Conservation (phyloP, 37 sponge, comb jelly and placozoan genomes). For the Cliona cf. orientalis region DNA sequence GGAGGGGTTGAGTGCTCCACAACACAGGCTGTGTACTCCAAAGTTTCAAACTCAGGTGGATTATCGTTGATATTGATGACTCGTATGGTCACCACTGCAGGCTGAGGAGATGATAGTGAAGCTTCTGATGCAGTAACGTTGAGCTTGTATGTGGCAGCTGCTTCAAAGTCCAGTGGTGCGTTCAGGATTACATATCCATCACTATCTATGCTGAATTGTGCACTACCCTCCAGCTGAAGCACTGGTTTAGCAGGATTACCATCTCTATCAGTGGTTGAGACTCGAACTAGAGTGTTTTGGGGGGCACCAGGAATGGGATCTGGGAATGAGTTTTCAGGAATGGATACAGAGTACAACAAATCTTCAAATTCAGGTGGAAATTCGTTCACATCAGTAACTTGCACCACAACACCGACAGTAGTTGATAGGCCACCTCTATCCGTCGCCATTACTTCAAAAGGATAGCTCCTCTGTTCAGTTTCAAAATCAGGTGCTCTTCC, state of each 20-base stretch:
- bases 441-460: constrained; percentile 35
- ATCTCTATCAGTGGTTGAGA: constrained; percentile 55
- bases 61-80: constrained; percentile 69
- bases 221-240: constrained; percentile 1
- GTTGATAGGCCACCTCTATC: constrained; percentile 50
- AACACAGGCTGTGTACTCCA: constrained; percentile 28
- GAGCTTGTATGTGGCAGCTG: constrained; percentile 6
- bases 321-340: constrained; percentile 42
- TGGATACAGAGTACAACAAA: constrained; percentile 3
- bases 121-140: constrained; percentile 34
- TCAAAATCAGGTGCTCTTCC: constrained; percentile 40
- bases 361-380: constrained; percentile 51
- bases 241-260: constrained; percentile 3
- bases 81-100: constrained; percentile 35
- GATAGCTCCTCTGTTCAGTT: not conserved
- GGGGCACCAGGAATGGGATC: constrained; percentile 5
- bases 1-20: constrained; percentile 30
- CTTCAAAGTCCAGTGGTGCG: constrained; percentile 55
- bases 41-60: constrained; percentile 27
- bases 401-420: constrained; percentile 2
- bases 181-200: constrained; percentile 37
- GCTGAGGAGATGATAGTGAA: constrained; percentile 14
- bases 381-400: constrained; percentile 57
- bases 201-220: constrained; percentile 3
- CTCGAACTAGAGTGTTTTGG: constrained; percentile 10